Evolutionary conservation across 2,797 vertebrate species (phyloP), one percentile per base, ranked within the genome.

Genomic region (Sebastolobus altivelis): DNA sequence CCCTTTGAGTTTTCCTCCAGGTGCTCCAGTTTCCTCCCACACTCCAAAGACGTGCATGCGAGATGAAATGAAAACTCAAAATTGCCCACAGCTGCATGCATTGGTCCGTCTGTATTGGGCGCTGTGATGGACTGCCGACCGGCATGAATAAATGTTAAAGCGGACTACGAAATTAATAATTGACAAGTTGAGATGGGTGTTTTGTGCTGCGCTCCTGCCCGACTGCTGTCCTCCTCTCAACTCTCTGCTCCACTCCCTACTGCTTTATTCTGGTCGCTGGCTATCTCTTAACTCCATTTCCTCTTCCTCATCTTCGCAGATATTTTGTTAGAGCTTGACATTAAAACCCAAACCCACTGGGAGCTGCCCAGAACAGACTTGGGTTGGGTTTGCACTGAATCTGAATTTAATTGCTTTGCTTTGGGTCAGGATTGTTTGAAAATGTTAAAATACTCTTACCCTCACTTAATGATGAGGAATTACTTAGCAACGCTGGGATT

Each of bases 81-180:
- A 81, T 72, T 72, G 83, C 79, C 77, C 49, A 14, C 54, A 75
- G 76, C 84, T 69, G 77, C 65, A 58, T 58, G 67, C 78, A 13
- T 5, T 49, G 52, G 60, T 40, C 68, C 12, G 31, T 66, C 65
- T 74, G 71, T 43, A 55, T 78, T 38, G 65, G 68, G 54, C 22
- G 43, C 49, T 31, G 70, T 73, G 77, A 85, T 79, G 86, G 84
- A 77, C 84, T 58, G 58, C 38, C 65, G 65, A 65, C 62, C 20
- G 33, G 75, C 75, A 79, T 77, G 87, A 87, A 87, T 86, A 91
- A 82, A 91, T 87, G 84, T 79, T 80, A 74, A 77, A 85, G 79
- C 66, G 18, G 60, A 75, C 85, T 65, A 46, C n/a, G 5, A 65
- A 73, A 87, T 92, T 71, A 91, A 94, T 92, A 88, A 93, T 91